Base-by-base conservation (phyloP, 1,140 invertebrate species). In the Platorchestia sp. region DNA sequence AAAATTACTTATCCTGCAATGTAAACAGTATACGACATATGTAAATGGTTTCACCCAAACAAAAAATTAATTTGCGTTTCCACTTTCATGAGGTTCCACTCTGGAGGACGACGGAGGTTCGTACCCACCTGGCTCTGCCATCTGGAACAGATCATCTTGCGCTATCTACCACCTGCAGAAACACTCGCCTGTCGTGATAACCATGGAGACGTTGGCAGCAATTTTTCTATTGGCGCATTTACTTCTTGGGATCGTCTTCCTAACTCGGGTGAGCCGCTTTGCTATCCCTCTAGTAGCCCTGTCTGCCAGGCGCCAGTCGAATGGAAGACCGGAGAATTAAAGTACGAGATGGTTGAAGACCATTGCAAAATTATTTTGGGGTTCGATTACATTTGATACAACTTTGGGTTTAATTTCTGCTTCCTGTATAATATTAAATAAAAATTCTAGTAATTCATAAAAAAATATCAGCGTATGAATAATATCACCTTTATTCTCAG, bases 161-260 rank as follows among this genome's bases (percentile, higher is more conserved):
- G 91, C 45, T 0, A 93, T 93, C 91, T 93, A 40, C 10, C 91
- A 93, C 91, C 91, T 93, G 91, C 41, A 93, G 44, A 6, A 44
- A 16, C 36, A 40, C 43, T 22, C 43, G 19, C 45, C 91, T 10
- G 5, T 14, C 6, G 40, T 45, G 43, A 45, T 93, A 0, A 36
- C 6, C 43, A 40, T 93, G 45, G 91, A 93, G 45, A 10, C 43
- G 41, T 41, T 19, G 5, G 91, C 47, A 19, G 0, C 40, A 6
- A 0, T 47, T 0, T 27, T 45, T 0, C 40, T 93, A 6, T 19
- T 93, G 7, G 22, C 40, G 3, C 91, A 93, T 45, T n/a, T 44
- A 6, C 0, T 93, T 44, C 91, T 93, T 40, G 91, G 47, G n/a
- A 93, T 93, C n/a, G 16, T 19, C 91, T 93, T 93, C 45, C 40